Evolutionary conservation across 2,113 vertebrate genomes (phyloP).

Genomic region (Hippocampus guttulatus): DNA sequence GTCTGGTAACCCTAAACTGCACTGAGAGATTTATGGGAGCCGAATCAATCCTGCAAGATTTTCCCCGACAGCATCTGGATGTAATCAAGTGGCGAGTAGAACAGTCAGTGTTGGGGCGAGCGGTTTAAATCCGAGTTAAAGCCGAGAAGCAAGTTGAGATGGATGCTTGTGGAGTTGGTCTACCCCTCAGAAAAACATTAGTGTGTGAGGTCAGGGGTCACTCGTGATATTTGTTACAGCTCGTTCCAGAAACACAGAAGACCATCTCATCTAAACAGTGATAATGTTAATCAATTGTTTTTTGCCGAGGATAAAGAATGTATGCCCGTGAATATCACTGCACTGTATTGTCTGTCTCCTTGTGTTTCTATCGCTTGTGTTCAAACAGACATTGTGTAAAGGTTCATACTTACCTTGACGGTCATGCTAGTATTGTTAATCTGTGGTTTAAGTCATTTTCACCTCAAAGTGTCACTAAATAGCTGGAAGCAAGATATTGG

Average conservation of each 20-base stretch:
- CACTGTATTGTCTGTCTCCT: too few relatives aligned
- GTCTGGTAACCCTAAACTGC: constrained; percentile 12
- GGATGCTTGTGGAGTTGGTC: neutral
- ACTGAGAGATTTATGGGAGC: constrained; percentile 13
- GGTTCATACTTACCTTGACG: too few relatives aligned
- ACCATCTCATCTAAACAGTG: too few relatives aligned
- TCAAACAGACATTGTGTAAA: too few relatives aligned
- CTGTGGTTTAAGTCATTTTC: too few relatives aligned
- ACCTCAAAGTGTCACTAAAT: too few relatives aligned
- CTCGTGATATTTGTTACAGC: neutral
- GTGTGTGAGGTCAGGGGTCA: neutral
- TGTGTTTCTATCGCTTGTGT: too few relatives aligned
- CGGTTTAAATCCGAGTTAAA: neutral
- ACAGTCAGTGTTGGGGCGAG: constrained; percentile 23
- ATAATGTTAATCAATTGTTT: too few relatives aligned
- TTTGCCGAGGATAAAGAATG: too few relatives aligned
- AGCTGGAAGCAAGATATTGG: too few relatives aligned
- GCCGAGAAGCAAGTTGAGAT: constrained; percentile 10
- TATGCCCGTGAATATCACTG: too few relatives aligned
- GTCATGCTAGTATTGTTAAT: too few relatives aligned
- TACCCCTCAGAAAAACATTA: neutral
- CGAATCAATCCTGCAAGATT: constrained; percentile 33
- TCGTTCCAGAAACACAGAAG: neutral
- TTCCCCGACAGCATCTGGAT: constrained; percentile 51
- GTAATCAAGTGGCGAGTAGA: constrained; percentile 18